Evolutionary conservation across 2,797 vertebrate species (phyloP).

Genomic region (Clamator glandarius): DNA sequence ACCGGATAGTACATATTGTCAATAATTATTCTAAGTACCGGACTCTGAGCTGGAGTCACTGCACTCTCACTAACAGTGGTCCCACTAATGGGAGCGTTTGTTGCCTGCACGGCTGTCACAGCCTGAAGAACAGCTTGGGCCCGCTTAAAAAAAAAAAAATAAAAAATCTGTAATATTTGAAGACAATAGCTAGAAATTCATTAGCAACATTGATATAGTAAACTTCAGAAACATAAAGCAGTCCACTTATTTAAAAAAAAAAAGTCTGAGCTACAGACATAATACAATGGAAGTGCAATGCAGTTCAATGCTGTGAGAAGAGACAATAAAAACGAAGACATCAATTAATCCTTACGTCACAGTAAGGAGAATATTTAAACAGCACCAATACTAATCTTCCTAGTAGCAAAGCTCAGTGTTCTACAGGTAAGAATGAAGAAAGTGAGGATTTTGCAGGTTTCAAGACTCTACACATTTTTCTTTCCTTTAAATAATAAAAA

Average conservation of each 20-base stretch:
- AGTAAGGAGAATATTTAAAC: background rate
- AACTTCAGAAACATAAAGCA: background rate
- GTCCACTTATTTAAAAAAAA: constrained; percentile 16
- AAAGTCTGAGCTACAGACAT: constrained; percentile 1
- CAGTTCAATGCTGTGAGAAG: background rate
- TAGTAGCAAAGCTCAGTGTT: background rate
- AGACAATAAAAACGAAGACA: background rate
- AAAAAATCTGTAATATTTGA: background rate
- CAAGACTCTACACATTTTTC: background rate
- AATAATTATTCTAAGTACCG: constrained; percentile 96
- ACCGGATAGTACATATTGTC: constrained; percentile 99
- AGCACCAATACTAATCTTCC: background rate
- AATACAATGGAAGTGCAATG: background rate
- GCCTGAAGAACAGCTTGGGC: constrained; percentile 93
- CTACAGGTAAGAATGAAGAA: background rate
- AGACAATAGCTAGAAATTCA: background rate
- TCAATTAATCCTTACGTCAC: background rate
- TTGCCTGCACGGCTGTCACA: constrained; percentile 89
- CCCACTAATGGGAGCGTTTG: constrained; percentile 88
- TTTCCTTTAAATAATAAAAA: background rate
- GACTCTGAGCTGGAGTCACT: constrained; percentile 90
- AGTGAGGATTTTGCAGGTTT: constrained; percentile 1
- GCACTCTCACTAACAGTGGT: constrained; percentile 88
- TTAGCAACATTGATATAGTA: background rate
- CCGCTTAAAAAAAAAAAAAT: constrained; percentile 77